Conservation (phyloP, 2,888 invertebrate genomes). For the Byasa hedistus region DNA sequence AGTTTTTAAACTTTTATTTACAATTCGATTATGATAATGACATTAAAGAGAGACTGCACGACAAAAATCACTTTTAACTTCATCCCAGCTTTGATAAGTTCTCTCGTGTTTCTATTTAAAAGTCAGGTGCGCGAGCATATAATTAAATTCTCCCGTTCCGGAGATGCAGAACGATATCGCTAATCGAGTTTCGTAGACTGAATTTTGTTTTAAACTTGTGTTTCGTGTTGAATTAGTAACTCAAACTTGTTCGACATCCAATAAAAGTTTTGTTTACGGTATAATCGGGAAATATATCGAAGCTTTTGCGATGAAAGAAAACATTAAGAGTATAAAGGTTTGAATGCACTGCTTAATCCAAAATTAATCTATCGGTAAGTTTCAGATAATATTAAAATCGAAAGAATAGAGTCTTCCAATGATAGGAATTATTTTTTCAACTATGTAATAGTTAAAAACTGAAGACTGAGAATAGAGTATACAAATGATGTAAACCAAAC, state of each 20-base stretch:
- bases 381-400: no score
- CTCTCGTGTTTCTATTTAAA: conserved; percentile 26
- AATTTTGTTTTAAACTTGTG: conserved; percentile 34
- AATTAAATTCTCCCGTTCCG: conserved; percentile 50
- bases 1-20: no score
- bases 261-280: no score
- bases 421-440: no score
- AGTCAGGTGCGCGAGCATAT: conserved; percentile 46
- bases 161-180: conserved; percentile 44
- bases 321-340: neutral
- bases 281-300: conserved; percentile 27
- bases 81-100: neutral
- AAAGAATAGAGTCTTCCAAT: no score
- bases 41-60: neutral
- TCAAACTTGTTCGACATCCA: conserved; percentile 23
- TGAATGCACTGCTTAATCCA: no score
- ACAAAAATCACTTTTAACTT: conserved; percentile 9
- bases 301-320: conserved; percentile 2
- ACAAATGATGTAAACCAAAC: no score
- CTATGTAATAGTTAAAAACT: no score
- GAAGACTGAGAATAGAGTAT: no score
- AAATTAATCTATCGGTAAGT: no score
- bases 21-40: no score
- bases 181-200: conserved; percentile 48
- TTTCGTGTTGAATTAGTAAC: conserved; percentile 28